Evolutionary conservation across 2,113 vertebrate genomes (phyloP).

Genomic region (Neofelis nebulosa): DNA sequence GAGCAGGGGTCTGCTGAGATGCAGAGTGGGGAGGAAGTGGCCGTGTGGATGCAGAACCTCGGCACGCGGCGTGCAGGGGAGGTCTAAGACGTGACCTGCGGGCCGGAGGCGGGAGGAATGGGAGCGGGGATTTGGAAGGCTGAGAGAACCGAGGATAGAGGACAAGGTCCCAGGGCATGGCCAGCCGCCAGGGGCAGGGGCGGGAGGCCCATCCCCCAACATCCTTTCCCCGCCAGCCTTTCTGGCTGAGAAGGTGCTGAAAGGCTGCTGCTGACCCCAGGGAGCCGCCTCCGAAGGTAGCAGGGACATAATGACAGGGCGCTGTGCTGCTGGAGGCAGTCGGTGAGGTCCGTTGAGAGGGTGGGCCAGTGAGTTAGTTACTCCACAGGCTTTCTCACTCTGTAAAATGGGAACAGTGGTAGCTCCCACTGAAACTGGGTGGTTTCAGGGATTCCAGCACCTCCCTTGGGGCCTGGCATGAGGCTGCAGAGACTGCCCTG

Average conservation of each 20-base stretch:
- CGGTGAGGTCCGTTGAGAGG: background rate
- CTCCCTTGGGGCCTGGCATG: background rate
- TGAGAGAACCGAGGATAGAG: background rate
- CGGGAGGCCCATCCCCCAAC: background rate
- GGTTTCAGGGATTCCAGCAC: background rate
- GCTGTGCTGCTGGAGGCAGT: fast-evolving
- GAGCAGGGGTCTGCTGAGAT: background rate
- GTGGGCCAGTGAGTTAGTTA: background rate
- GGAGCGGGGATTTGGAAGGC: background rate
- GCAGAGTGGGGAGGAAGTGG: background rate
- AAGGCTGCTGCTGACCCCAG: background rate
- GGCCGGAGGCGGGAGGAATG: no score
- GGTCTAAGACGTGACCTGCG: background rate
- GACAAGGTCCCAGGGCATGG: background rate
- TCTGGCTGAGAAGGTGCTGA: background rate
- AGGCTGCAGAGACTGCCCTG: background rate
- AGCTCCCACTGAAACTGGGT: background rate
- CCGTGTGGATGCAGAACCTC: background rate
- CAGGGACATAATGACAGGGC: background rate
- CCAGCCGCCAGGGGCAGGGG: background rate
- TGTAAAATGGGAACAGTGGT: background rate
- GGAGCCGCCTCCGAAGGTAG: background rate
- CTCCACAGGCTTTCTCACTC: background rate
- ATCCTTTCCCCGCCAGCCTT: background rate
- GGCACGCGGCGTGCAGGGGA: background rate